These are phyloP conservation scores for Andrena cerasifolii DNA, from an alignment of 1,140 invertebrate genomes.

Conservation along the genomic window DNA sequence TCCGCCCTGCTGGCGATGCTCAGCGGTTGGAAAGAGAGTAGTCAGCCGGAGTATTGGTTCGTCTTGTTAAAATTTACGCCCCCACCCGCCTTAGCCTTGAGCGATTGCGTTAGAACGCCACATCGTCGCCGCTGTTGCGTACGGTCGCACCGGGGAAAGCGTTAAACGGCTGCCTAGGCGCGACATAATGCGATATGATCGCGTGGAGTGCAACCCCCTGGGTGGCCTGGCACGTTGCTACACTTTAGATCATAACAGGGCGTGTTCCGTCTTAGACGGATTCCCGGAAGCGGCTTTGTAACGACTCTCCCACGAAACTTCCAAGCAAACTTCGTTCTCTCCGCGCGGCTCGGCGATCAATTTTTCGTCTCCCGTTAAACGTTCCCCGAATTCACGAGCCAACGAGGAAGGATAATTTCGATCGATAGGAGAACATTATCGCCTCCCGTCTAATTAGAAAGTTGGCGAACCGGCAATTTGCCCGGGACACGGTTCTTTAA, in stretches of 20 bases:
- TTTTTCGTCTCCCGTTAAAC: constrained; percentile 40
- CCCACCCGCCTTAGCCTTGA: too few relatives aligned
- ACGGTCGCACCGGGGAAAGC: background rate
- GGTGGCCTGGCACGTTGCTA: constrained; percentile 1
- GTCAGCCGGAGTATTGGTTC: background rate
- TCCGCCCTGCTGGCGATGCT: background rate
- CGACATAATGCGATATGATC: constrained; percentile 43
- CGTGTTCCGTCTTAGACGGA: constrained; percentile 35
- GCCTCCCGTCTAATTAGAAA: background rate
- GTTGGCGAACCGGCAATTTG: background rate
- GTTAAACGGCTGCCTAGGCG: constrained; percentile 1
- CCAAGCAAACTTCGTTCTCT: background rate
- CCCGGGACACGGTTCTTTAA: background rate
- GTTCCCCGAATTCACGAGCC: background rate
- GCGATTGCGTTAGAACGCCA: too few relatives aligned
- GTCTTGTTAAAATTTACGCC: background rate
- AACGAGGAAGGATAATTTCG: background rate
- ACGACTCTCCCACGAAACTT: constrained; percentile 15
- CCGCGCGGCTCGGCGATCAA: constrained; percentile 6
- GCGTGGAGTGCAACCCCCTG: constrained; percentile 5
- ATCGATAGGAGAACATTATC: background rate
- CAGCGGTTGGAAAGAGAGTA: background rate
- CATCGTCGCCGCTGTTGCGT: background rate
- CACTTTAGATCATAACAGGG: constrained; percentile 23
- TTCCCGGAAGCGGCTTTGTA: constrained; percentile 55